Evolutionary conservation across 2,113 vertebrate species (phyloP).

Genomic region (Thunnus thynnus): DNA sequence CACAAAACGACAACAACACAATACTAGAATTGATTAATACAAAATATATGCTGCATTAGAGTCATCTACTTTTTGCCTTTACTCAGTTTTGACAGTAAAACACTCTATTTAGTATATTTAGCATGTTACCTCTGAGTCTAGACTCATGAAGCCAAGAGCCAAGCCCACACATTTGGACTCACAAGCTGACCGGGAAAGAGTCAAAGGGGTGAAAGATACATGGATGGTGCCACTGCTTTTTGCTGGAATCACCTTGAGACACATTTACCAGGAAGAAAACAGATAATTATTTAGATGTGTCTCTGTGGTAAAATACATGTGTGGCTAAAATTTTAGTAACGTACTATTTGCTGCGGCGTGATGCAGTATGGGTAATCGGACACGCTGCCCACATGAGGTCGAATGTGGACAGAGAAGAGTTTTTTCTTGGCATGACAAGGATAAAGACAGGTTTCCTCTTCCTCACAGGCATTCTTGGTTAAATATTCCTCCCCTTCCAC

Average conservation of each 20-base stretch:
- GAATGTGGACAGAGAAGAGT: slow-evolving; percentile 85
- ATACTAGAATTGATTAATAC: neutral
- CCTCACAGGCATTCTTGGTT: slow-evolving; percentile 38
- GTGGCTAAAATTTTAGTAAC: slow-evolving; percentile 28
- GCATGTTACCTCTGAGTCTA: slow-evolving; percentile 87
- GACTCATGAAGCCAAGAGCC: slow-evolving; percentile 90
- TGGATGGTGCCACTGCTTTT: slow-evolving; percentile 83
- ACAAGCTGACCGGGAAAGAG: slow-evolving; percentile 68
- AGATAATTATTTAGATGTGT: neutral
- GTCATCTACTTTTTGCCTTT: neutral
- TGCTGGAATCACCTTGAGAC: slow-evolving; percentile 90
- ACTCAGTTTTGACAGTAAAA: slow-evolving; percentile 4
- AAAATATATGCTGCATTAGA: neutral
- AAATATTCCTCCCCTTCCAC: slow-evolving; percentile 36
- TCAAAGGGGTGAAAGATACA: slow-evolving; percentile 89
- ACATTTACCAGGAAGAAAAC: slow-evolving; percentile 17
- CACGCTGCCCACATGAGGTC: slow-evolving; percentile 85
- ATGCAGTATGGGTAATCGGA: slow-evolving; percentile 88
- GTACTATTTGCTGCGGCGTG: slow-evolving; percentile 91
- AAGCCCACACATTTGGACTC: slow-evolving; percentile 83
- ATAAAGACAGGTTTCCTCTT: slow-evolving; percentile 32
- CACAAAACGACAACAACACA: slow-evolving; percentile 27
- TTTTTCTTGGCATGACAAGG: slow-evolving; percentile 58
- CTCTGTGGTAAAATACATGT: neutral
- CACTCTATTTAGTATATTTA: neutral